Evolutionary conservation across 2,888 invertebrate genomes (phyloP), one percentile per base, ranked within the genome.

Genomic region (Dryobota labecula): DNA sequence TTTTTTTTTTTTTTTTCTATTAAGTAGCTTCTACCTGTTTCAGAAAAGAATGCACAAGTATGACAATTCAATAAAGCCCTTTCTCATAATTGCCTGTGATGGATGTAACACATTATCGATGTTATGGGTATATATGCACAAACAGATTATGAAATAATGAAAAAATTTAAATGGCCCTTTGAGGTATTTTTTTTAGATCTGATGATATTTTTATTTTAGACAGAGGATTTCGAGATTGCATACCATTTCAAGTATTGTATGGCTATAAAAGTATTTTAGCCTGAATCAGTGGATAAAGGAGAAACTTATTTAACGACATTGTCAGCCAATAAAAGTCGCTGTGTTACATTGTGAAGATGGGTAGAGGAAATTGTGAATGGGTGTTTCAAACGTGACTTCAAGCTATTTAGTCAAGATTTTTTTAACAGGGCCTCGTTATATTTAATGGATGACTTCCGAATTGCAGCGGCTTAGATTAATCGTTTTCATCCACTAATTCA

Each of bases 281-380:
- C 36, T 36, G 36, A 36, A 56, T n/a, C 56, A n/a, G 33, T 56
- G n/a, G n/a, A 57, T 15, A 7, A 15, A 57, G 56, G 36, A 24
- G 15, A 13, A 36, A n/a, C 8, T 36, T 36, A 36, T 36, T n/a
- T 57, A 36, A 36, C 56, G 15, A 18, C 56, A 15, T 15, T 56
- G 56, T 36, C 36, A n/a, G 56, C 56, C 13, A 56, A 56, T n/a
- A 56, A 56, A 56, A 56, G 56, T 15, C n/a, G 33, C n/a, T 56
- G 33, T 36, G 56, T 56, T n/a, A 33, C 33, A n/a, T n/a, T n/a
- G n/a, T n/a, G n/a, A n/a, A n/a, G n/a, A n/a, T n/a, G n/a, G n/a
- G n/a, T 33, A n/a, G 38, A 24, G 15, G 57, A 58, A 5, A 18
- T 24, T 8, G 38, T 58, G 15, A 58, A 58, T 38, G 36, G 57